Evolutionary conservation across 2,888 invertebrate species (phyloP).

Genomic region (Anthoptus insignis): DNA sequence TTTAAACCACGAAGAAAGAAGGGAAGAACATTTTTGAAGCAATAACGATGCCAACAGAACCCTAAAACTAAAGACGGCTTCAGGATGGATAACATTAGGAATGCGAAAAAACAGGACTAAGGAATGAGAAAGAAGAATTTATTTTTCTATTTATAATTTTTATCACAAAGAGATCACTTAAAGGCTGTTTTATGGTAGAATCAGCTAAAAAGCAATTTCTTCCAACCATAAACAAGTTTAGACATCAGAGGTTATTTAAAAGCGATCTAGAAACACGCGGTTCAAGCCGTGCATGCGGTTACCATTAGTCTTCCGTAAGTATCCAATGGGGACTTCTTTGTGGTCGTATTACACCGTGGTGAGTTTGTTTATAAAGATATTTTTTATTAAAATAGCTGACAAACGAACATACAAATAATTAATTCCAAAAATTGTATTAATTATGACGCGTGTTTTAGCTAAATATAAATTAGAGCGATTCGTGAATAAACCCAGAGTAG

Average conservation of each 20-base stretch:
- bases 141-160: neutral
- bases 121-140: too few species aligned
- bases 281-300: slow-evolving; percentile 10
- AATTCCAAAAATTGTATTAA: too few species aligned
- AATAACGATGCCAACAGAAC: too few species aligned
- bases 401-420: too few species aligned
- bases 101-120: too few species aligned
- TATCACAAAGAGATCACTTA: neutral
- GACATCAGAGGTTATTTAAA: slow-evolving; percentile 14
- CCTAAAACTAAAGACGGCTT: too few species aligned
- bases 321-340: slow-evolving; percentile 7
- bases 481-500: too few species aligned
- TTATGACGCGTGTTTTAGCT: too few species aligned
- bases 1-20: too few species aligned
- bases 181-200: neutral
- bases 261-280: slow-evolving; percentile 5
- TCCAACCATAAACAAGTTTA: neutral
- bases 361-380: neutral
- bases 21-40: too few species aligned
- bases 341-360: slow-evolving; percentile 11
- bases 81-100: too few species aligned
- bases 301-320: slow-evolving; percentile 26
- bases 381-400: neutral
- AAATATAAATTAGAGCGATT: too few species aligned
- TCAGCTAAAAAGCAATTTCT: neutral